Evolutionary conservation across 1,140 invertebrate species (phyloP), one percentile per base, ranked within the genome.

Genomic region (Augochlora pura): DNA sequence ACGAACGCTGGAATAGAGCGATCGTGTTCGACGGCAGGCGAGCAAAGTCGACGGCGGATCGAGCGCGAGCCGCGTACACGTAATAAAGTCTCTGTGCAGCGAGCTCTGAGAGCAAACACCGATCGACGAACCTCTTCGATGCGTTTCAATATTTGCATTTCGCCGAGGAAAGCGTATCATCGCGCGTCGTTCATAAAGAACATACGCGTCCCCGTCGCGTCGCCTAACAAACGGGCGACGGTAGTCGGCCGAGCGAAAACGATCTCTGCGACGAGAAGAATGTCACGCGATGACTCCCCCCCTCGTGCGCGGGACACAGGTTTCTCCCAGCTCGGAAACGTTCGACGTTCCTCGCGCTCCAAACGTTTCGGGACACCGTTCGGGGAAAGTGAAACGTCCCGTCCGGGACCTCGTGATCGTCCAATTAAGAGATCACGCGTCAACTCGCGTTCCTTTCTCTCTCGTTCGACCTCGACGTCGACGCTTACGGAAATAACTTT

Each of bases 141-240:
- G 67, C 18, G 46, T 69, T 79, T 79, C 84, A 86, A 86, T 85
- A 86, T 86, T 86, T 86, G 84, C 67, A 49, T 62, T 70, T 46
- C 23, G 27, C 25, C 64, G 74, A 78, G 65, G 84, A 79, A 79
- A 85, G 84, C 75, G 80, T 82, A 86, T 86, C 81, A 85, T 82
- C 83, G 67, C 83, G 74, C 69, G 78, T 86, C 80, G 78, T 85
- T 86, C 83, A 81, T 73, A 67, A 72, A 76, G 84, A 82, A 84
- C 74, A 85, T 82, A 82, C 77, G n/a, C n/a, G 14, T 5, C 6
- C 0, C 59, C 32, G 18, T 4, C 25, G 25, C 18, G 38, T 38
- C 25, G 12, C 5, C 1, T 16, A 14, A n/a, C n/a, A n/a, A n/a
- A n/a, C n/a, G n/a, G n/a, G n/a, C n/a, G n/a, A n/a, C n/a, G n/a